These are phyloP conservation scores for Micoletzkya japonica DNA, from an alignment of 2,888 invertebrate species.

Conservation along the genomic window DNA sequence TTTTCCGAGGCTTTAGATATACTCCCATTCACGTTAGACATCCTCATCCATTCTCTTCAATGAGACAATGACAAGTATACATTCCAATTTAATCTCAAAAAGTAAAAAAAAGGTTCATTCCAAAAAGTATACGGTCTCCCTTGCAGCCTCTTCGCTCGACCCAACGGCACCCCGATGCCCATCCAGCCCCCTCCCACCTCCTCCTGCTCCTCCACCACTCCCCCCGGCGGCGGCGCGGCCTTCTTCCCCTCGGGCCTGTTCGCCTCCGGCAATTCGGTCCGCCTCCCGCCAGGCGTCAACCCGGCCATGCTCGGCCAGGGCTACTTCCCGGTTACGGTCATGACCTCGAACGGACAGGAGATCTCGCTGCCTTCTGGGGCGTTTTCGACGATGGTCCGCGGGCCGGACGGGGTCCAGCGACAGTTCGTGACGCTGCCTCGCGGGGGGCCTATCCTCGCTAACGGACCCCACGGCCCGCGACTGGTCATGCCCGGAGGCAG, in stretches of 20 bases:
- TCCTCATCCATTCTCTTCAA: no score
- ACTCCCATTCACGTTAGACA: no score
- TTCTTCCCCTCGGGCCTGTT: background rate
- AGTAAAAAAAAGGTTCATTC: no score
- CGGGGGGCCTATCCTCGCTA: background rate
- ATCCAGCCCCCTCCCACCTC: background rate
- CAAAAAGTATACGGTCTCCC: background rate
- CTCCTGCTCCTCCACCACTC: background rate
- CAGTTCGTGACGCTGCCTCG: no score
- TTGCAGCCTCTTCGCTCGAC: background rate
- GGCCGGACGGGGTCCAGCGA: no score
- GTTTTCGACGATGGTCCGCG: no score
- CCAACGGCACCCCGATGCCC: background rate
- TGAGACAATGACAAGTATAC: no score
- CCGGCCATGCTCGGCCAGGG: background rate
- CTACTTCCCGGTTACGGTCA: no score
- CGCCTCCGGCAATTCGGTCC: background rate
- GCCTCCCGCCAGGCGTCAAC: background rate
- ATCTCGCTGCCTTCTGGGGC: background rate
- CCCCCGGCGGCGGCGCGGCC: no score
- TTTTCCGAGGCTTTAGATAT: no score
- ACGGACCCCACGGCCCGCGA: background rate
- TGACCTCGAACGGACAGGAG: background rate
- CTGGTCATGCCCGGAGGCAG: no score
- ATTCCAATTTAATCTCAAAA: no score